Conservation (phyloP, 2,797 vertebrate species). For the Aselliscus stoliczkanus region DNA sequence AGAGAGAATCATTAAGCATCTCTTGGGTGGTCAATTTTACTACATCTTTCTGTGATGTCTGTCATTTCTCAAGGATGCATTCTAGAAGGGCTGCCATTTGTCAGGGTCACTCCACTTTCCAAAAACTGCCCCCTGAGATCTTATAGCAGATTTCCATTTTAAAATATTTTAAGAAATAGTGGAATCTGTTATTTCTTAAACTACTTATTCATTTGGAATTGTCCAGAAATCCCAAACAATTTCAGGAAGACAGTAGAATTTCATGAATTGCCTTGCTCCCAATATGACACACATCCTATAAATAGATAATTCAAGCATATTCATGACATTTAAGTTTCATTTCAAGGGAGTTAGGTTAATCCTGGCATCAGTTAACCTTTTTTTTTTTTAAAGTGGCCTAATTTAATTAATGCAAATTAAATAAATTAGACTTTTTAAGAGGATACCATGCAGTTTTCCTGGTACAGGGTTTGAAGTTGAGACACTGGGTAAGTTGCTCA, state of each 20-base stretch:
- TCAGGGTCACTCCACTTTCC: neutral
- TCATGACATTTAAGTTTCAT: slow-evolving; percentile 27
- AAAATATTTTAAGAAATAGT: neutral
- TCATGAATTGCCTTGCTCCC: neutral
- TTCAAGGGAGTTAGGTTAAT: slow-evolving; percentile 7
- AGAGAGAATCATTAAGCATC: slow-evolving; percentile 94
- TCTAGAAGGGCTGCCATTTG: neutral
- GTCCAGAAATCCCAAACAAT: neutral
- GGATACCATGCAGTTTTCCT: neutral
- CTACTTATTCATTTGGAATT: neutral
- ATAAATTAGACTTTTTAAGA: neutral
- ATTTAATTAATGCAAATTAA: slow-evolving; percentile 13
- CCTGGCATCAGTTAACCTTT: neutral
- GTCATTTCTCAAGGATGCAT: neutral
- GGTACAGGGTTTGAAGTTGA: neutral
- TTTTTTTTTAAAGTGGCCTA: neutral
- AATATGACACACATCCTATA: neutral
- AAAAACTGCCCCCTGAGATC: neutral
- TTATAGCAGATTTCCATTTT: neutral
- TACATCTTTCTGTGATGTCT: neutral
- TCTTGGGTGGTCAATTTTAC: slow-evolving; percentile 65
- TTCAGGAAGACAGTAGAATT: neutral
- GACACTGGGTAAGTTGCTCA: neutral
- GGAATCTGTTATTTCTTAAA: neutral
- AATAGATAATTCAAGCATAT: neutral